These are phyloP conservation scores for Corydoras maculifer DNA, from an alignment of 2,113 vertebrate genomes.

Conservation along the genomic window DNA sequence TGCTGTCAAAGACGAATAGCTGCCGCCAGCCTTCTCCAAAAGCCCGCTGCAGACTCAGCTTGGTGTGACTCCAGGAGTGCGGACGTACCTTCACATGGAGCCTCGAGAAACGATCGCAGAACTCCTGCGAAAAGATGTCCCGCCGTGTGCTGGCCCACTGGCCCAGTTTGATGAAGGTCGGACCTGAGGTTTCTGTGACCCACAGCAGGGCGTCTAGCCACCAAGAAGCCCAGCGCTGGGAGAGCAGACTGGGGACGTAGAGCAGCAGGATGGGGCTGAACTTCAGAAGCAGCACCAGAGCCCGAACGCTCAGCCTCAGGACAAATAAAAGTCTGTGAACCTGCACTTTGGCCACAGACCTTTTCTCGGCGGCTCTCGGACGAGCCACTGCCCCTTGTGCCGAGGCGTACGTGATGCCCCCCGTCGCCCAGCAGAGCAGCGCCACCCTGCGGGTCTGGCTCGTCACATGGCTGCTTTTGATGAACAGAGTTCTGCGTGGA, in stretches of 20 bases:
- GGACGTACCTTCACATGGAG: constrained; percentile 79
- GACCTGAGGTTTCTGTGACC: constrained; percentile 81
- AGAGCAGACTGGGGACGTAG: constrained; percentile 73
- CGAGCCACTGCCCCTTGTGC: constrained; percentile 43
- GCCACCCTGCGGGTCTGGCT: constrained; percentile 59
- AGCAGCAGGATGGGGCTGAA: constrained; percentile 80
- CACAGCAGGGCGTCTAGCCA: constrained; percentile 81
- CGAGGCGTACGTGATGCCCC: constrained; percentile 29
- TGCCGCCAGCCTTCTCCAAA: constrained; percentile 78
- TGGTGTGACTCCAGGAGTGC: constrained; percentile 83
- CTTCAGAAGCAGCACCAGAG: constrained; percentile 72
- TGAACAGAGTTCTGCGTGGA: constrained; percentile 24
- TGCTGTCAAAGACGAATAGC: constrained; percentile 72
- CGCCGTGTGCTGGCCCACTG: constrained; percentile 94
- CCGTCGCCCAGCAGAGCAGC: constrained; percentile 57
- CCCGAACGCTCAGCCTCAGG: constrained; percentile 66
- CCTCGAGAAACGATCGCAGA: constrained; percentile 79
- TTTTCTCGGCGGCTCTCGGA: constrained; percentile 36
- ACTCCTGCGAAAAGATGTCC: constrained; percentile 82
- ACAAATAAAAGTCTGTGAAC: constrained; percentile 60
- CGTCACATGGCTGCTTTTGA: constrained; percentile 44
- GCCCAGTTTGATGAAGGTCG: constrained; percentile 86
- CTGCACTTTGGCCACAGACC: constrained; percentile 60
- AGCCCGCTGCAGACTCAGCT: constrained; percentile 67
- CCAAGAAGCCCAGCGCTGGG: constrained; percentile 45